These are phyloP conservation scores for Choloepus hoffmanni DNA, from an alignment of 2,113 vertebrate genomes.

Conservation along the genomic window DNA sequence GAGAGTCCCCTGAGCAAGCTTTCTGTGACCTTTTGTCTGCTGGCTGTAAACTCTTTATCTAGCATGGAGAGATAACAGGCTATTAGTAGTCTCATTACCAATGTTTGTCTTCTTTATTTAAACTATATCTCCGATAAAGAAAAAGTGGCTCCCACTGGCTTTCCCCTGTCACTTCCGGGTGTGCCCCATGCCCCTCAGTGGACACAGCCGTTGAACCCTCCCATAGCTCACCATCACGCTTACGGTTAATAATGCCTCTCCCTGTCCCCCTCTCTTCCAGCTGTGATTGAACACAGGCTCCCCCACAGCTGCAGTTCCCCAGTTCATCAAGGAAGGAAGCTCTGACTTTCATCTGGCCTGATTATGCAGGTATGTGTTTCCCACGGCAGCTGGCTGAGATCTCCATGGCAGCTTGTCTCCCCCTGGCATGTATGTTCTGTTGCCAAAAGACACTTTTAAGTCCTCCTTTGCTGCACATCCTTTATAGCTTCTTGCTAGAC, in stretches of 20 bases:
- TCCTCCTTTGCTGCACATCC: slow-evolving; percentile 52
- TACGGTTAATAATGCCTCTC: slow-evolving; percentile 64
- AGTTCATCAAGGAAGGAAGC: slow-evolving; percentile 52
- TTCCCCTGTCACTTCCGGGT: neutral
- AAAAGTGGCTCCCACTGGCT: neutral
- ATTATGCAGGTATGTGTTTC: slow-evolving; percentile 66
- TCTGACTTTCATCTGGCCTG: slow-evolving; percentile 67
- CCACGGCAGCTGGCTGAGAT: slow-evolving; percentile 49
- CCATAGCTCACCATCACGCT: slow-evolving; percentile 66
- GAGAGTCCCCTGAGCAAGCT: neutral
- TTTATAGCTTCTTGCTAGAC: slow-evolving; percentile 69
- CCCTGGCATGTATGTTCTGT: slow-evolving; percentile 31
- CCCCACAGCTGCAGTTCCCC: neutral
- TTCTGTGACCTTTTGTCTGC: neutral
- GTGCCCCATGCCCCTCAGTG: neutral
- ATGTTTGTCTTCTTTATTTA: neutral
- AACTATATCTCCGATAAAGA: neutral
- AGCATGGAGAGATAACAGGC: neutral
- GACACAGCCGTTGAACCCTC: neutral
- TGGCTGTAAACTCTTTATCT: neutral
- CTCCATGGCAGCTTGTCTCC: slow-evolving; percentile 56
- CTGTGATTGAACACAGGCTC: slow-evolving; percentile 41
- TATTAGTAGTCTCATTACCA: neutral
- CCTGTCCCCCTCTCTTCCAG: neutral
- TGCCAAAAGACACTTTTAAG: slow-evolving; percentile 64